phyloP scores from a whole-genome alignment of 2,888 invertebrate genomes.

The Allacma fusca region DNA sequence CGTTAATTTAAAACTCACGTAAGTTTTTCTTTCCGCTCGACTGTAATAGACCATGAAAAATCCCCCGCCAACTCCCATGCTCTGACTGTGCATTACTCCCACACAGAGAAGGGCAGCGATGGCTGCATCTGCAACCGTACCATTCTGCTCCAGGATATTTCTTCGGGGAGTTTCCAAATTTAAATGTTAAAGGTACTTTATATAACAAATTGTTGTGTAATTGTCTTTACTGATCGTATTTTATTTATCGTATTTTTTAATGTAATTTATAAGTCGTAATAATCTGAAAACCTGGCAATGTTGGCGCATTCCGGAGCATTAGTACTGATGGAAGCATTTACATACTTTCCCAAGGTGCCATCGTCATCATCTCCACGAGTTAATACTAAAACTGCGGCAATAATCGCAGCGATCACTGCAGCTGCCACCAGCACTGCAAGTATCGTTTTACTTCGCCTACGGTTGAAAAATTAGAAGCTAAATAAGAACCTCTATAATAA shows the following conservation, averaged over 20 bases:
- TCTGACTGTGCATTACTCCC: slow-evolving; percentile 81
- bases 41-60: slow-evolving; percentile 72
- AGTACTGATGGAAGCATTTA: slow-evolving; percentile 72
- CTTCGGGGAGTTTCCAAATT: too few species aligned
- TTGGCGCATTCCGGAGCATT: slow-evolving; percentile 79
- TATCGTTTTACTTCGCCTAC: not conserved
- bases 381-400: not conserved
- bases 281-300: slow-evolving; percentile 70
- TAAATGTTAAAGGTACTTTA: not conserved
- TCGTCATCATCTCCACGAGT: not conserved
- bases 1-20: slow-evolving; percentile 71
- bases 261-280: too few species aligned
- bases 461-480: too few species aligned
- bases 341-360: slow-evolving; percentile 54
- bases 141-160: slow-evolving; percentile 67
- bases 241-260: too few species aligned
- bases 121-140: slow-evolving; percentile 80
- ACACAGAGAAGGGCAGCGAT: slow-evolving; percentile 86
- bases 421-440: slow-evolving; percentile 23
- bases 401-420: slow-evolving; percentile 1
- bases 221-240: too few species aligned
- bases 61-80: slow-evolving; percentile 90
- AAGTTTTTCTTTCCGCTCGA: slow-evolving; percentile 67
- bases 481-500: too few species aligned
- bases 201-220: not conserved